These are phyloP conservation scores for Erebia palarica DNA, from an alignment of 2,888 invertebrate genomes.

Conservation along the genomic window DNA sequence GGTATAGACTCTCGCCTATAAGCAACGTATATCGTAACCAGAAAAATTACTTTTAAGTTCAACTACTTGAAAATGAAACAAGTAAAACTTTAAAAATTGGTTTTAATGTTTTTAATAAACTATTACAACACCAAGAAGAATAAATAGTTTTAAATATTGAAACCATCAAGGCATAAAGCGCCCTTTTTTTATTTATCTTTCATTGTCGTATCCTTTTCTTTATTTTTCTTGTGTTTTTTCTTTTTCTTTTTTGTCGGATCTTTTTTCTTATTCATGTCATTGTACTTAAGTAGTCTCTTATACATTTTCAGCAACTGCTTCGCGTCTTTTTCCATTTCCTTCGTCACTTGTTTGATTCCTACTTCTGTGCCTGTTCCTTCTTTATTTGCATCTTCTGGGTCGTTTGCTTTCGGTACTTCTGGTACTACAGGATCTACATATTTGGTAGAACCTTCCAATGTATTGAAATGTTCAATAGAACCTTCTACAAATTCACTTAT, in stretches of 20 bases:
- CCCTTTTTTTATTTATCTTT: not conserved
- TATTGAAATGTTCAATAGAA: constrained; percentile 82
- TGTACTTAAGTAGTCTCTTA: constrained; percentile 69
- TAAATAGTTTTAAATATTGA: not conserved
- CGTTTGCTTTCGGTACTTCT: constrained; percentile 34
- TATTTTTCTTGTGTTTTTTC: constrained; percentile 58
- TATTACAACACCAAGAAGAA: no score
- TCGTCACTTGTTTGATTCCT: constrained; percentile 39
- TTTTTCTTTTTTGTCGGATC: constrained; percentile 63
- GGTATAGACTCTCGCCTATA: no score
- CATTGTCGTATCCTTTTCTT: constrained; percentile 35
- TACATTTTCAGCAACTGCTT: constrained; percentile 76
- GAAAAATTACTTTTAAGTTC: no score
- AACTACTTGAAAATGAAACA: no score
- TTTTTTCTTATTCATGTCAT: constrained; percentile 58
- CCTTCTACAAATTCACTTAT: constrained; percentile 61
- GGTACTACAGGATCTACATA: constrained; percentile 64
- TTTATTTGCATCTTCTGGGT: constrained; percentile 24
- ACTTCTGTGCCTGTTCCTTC: constrained; percentile 31
- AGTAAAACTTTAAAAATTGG: not conserved
- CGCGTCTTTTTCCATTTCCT: constrained; percentile 70
- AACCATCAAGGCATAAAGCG: not conserved
- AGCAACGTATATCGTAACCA: no score
- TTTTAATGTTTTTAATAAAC: not conserved
- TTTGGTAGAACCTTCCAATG: constrained; percentile 62